Base-by-base conservation (phyloP, 2,888 invertebrate genomes). In the Linyphia triangularis region DNA sequence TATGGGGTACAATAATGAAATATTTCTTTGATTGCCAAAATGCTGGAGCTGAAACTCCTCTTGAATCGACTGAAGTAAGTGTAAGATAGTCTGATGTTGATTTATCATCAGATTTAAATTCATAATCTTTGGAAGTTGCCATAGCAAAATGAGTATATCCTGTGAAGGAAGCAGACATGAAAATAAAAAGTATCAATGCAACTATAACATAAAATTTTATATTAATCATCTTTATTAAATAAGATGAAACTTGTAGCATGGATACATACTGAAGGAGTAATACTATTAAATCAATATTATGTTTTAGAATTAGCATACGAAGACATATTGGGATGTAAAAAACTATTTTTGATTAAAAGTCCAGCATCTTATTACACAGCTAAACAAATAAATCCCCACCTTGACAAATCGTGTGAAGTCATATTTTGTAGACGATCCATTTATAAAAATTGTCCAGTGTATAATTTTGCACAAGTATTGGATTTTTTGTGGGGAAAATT, bases 341-440 rank as follows among this genome's bases (percentile, higher is more conserved):
- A 40, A 40, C 7, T 9, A 10, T 69, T 69, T 69, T 69, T 69
- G 22, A 69, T 69, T 24, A 69, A 69, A 69, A 69, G 69, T 40
- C 69, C 69, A 37, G 24, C 40, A 4, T 37, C 69, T n/a, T 69
- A 69, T 40, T 24, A 7, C 24, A 10, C 22, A 7, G 69, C 69
- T 0, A 0, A 10, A 22, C 5, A 37, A 24, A 22, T 40, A 40
- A 69, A 69, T 40, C 10, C 19, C 24, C 13, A 69, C 13, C 22
- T 69, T 2, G 40, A 69, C 16, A 69, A 69, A 24, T 69, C 69
- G 0, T 22, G 37, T 9, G 69, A 69, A 40, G 40, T 33, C 0
- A 40, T 69, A 13, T n/a, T 69, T 19, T 69, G 69, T 37, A 37
- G n/a, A 69, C 9, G n/a, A 13, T 9, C n/a, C 16, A 0, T 13